Conservation (phyloP, 2,797 vertebrate genomes). For the Mormyrus proboscirostris region DNA sequence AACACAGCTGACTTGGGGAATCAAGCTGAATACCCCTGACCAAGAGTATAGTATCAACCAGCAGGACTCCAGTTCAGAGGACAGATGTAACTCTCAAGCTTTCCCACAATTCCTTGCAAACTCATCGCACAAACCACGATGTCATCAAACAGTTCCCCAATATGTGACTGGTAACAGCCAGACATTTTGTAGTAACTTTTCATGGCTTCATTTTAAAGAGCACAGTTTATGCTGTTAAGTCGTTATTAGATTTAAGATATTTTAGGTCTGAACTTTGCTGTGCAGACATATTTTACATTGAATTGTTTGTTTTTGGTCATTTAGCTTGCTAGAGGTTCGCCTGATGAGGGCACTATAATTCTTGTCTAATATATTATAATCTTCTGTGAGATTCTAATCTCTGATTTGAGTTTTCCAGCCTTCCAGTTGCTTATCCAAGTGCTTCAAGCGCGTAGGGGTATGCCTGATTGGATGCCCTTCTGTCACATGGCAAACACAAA, state of each 20-base stretch:
- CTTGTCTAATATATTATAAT: not conserved
- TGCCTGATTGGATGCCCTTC: not conserved
- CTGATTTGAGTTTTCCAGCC: not conserved
- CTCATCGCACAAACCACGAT: not conserved
- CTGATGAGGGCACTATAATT: slow-evolving; percentile 17
- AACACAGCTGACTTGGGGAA: not conserved
- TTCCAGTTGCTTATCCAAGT: not conserved
- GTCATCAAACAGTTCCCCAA: not conserved
- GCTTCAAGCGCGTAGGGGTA: not conserved
- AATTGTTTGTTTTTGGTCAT: not conserved
- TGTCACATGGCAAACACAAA: not conserved
- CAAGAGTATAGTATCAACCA: not conserved
- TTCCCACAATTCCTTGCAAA: not conserved
- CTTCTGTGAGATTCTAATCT: not conserved
- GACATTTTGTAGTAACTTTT: not conserved
- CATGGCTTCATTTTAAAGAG: not conserved
- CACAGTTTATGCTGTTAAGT: not conserved
- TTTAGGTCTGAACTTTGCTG: slow-evolving; percentile 1
- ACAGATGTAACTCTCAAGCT: not conserved
- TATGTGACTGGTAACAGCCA: not conserved
- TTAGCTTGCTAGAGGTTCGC: slow-evolving; percentile 34
- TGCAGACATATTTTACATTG: not conserved
- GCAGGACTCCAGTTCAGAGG: not conserved
- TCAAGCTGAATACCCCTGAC: not conserved
- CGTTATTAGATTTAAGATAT: not conserved